Percentiles rank a stretch among this genome's conserved stretches.
These are phyloP conservation scores for Nanorana parkeri DNA, from an alignment of 2,113 vertebrate species.

Conservation along the genomic window DNA sequence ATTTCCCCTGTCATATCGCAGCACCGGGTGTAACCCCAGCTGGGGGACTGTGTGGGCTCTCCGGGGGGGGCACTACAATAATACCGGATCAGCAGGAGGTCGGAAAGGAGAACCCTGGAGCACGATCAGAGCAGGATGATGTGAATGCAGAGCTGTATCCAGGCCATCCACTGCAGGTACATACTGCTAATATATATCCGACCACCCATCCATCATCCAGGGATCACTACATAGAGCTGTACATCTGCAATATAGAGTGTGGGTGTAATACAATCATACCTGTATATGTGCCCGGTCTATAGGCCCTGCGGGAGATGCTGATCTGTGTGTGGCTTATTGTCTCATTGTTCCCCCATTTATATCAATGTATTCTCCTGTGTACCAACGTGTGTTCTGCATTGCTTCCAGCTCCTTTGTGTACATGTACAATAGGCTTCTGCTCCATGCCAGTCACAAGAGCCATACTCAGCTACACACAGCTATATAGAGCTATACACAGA, in stretches of 20 bases:
- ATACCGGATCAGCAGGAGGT: background rate
- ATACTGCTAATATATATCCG: background rate
- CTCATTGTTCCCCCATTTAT: conserved; percentile 39
- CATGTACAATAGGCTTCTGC: conserved; percentile 21
- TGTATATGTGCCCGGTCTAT: background rate
- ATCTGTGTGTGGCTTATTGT: conserved; percentile 20
- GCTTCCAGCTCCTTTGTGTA: conserved; percentile 39
- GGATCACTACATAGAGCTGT: background rate
- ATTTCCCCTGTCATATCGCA: conserved; percentile 26
- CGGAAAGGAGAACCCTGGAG: background rate
- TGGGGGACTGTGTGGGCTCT: background rate
- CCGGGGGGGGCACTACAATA: background rate
- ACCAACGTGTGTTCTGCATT: conserved; percentile 10
- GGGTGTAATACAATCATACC: background rate
- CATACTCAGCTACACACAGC: too few relatives aligned
- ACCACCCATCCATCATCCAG: background rate
- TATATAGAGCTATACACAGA: too few relatives aligned
- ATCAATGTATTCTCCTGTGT: conserved; percentile 9
- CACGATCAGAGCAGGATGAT: conserved; percentile 4
- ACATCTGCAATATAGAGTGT: background rate
- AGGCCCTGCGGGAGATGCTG: conserved; percentile 16
- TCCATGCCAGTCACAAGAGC: background rate
- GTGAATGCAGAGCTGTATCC: conserved; percentile 26
- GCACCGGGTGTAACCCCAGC: conserved; percentile 13
- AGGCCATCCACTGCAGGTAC: conserved; percentile 41